phyloP scores from a whole-genome alignment of 2,113 vertebrate species.

The Synodontis membranacea region DNA sequence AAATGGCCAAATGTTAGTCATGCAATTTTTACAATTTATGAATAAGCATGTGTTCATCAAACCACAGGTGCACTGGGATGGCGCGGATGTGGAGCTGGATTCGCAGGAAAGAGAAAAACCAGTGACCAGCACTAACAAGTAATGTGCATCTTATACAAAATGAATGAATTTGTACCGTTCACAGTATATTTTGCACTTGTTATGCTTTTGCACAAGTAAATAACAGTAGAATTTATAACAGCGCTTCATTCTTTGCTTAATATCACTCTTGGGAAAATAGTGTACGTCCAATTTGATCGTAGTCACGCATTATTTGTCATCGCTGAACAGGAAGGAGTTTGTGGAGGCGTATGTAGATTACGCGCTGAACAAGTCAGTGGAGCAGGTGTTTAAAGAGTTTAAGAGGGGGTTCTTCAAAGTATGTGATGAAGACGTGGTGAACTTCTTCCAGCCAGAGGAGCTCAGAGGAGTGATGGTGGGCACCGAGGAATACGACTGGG shows the following conservation, averaged over 20 bases:
- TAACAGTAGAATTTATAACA: background rate
- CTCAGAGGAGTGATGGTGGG: conserved; percentile 75
- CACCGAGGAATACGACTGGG: conserved; percentile 78
- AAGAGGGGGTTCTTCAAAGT: conserved; percentile 82
- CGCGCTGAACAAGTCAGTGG: conserved; percentile 78
- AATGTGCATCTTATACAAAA: background rate
- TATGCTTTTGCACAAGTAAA: background rate
- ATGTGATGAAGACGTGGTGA: conserved; percentile 66
- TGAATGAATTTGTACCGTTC: background rate
- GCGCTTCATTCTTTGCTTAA: background rate
- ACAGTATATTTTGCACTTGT: background rate
- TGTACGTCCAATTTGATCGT: background rate
- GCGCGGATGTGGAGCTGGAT: conserved; percentile 62
- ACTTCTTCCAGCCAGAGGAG: conserved; percentile 80
- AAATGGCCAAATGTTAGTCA: background rate
- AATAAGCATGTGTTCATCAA: background rate
- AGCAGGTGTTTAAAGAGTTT: conserved; percentile 74
- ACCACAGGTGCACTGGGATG: conserved; percentile 66
- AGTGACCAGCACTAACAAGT: conserved; percentile 71
- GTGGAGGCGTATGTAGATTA: conserved; percentile 74
- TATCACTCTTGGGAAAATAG: conserved; percentile 59
- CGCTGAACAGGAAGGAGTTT: conserved; percentile 72
- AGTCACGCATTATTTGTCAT: background rate
- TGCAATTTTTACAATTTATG: background rate
- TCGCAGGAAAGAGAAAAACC: conserved; percentile 55